phyloP scores from a whole-genome alignment of 1,140 invertebrate genomes.

The Tetranychus cinnabarinus region DNA sequence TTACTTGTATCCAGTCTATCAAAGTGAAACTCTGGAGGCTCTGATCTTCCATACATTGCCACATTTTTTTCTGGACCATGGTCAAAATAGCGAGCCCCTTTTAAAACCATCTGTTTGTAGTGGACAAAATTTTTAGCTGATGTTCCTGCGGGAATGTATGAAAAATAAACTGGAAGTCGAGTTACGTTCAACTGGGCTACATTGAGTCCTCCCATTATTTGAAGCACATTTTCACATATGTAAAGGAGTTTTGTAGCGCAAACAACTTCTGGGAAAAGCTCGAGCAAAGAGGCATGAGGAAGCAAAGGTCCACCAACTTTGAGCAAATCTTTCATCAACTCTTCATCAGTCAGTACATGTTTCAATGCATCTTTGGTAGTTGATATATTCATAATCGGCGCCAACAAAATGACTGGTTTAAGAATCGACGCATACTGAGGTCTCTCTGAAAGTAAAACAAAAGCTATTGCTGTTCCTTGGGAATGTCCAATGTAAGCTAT shows the following conservation, averaged over 20 bases:
- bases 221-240: conserved; percentile 1
- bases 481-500: conserved; percentile 32
- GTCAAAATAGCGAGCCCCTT: conserved; percentile 1
- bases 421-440: conserved; percentile 13
- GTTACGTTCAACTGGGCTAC: conserved; percentile 24
- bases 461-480: conserved; percentile 37
- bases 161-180: conserved; percentile 42
- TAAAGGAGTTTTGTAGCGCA: background rate
- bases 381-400: background rate
- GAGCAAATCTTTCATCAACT: background rate
- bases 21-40: conserved; percentile 1
- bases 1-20: background rate
- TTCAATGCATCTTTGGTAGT: background rate
- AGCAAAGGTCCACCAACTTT: background rate
- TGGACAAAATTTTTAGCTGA: conserved; percentile 48
- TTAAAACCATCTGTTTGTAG: conserved; percentile 20
- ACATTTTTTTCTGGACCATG: conserved; percentile 3
- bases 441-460: conserved; percentile 24
- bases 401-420: conserved; percentile 3
- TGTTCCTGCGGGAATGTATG: conserved; percentile 56
- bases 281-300: background rate
- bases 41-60: background rate
- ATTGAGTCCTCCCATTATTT: conserved; percentile 1
- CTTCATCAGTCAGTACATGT: background rate
- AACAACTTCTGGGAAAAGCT: background rate